phyloP scores from a whole-genome alignment of 2,113 vertebrate genomes.

The Bos taurus region ARS-UCD2.0 NC_037352.1:42140501-42141000 shows the following conservation, averaged over 20 bases:
- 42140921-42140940: not conserved
- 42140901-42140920: not conserved
- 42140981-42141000: not conserved
- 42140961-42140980: not conserved
- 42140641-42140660: not conserved
- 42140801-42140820: fast-evolving
- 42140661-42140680: not conserved
- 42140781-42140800: not conserved
- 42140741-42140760: not conserved
- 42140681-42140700: not conserved
- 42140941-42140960: not conserved
- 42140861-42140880: not conserved
- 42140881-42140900: fast-evolving
- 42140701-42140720: not conserved
- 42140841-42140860: not conserved
- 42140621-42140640: not conserved
- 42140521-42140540: not conserved
- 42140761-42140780: not conserved
- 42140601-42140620: not conserved
- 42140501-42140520: not conserved
- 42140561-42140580: not conserved
- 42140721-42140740: not conserved
- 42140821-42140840: not conserved
- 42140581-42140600: not conserved
- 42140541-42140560: fast-evolving